A percentile compares a stretch with the other conserved stretches of the same genome.
Evolutionary conservation across 2,113 vertebrate genomes (phyloP).

Genomic region (Ptychochromis oligacanthus): DNA sequence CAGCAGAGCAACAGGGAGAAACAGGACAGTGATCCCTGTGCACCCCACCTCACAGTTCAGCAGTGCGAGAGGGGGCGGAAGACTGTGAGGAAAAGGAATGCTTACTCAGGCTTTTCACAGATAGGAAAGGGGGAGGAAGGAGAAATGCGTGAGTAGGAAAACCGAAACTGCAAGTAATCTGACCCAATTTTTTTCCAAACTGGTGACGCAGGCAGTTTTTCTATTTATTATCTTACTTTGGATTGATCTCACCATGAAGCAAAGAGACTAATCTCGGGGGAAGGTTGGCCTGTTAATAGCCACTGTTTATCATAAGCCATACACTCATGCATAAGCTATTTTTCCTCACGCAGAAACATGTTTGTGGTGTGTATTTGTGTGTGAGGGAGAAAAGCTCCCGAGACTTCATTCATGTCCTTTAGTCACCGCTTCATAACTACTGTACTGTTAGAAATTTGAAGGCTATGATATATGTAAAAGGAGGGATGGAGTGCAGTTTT

Average conservation of each 20-base stretch:
- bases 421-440: not conserved
- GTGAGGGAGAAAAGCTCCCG: not conserved
- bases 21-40: not conserved
- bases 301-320: conserved; percentile 41
- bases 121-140: conserved; percentile 20
- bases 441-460: not conserved
- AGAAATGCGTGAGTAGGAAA: conserved; percentile 25
- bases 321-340: not conserved
- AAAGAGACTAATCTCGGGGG: conserved; percentile 23
- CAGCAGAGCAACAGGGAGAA: not conserved
- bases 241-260: conserved; percentile 44
- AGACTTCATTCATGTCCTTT: not conserved
- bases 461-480: not conserved
- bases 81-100: conserved; percentile 28
- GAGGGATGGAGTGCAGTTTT: not conserved
- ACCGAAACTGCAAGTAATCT: conserved; percentile 56
- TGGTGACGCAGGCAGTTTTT: conserved; percentile 41
- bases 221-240: conserved; percentile 21
- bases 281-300: conserved; percentile 25
- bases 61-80: conserved; percentile 9
- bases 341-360: not conserved
- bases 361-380: not conserved
- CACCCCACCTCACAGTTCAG: conserved; percentile 15
- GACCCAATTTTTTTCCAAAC: conserved; percentile 56
- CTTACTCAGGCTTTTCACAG: conserved; percentile 64